A percentile compares a stretch with the other conserved stretches of the same genome.
These are phyloP conservation scores for Aleiodes leptofemur DNA, from an alignment of 2,888 invertebrate species.

Conservation along the genomic window DNA sequence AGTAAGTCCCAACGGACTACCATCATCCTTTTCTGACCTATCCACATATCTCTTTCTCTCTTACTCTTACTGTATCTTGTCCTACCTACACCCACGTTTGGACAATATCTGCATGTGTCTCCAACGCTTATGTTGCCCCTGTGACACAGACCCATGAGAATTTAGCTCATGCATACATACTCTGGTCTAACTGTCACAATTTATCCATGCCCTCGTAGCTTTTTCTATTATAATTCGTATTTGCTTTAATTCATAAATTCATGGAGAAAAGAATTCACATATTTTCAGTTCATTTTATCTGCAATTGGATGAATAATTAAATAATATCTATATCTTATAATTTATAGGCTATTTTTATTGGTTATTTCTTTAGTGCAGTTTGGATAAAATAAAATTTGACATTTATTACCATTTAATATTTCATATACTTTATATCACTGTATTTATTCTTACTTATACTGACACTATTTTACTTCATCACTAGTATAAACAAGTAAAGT, in stretches of 20 bases:
- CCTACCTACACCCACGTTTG: conserved; percentile 46
- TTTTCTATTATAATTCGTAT: conserved; percentile 15
- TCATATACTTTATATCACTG: neutral
- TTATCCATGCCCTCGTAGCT: conserved; percentile 16
- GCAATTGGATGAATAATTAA: too few relatives aligned
- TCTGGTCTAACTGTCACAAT: conserved; percentile 31
- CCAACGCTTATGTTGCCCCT: conserved; percentile 51
- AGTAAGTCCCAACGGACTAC: conserved; percentile 62
- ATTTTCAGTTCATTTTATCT: too few relatives aligned
- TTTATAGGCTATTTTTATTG: too few relatives aligned
- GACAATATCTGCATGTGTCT: conserved; percentile 45
- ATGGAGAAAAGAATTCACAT: neutral
- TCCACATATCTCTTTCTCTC: neutral
- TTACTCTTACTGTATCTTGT: neutral
- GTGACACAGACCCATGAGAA: conserved; percentile 57
- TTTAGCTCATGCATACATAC: conserved; percentile 35
- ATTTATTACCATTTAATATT: neutral
- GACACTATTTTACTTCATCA: too few relatives aligned
- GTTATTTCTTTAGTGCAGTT: too few relatives aligned
- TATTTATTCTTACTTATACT: neutral
- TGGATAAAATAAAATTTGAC: too few relatives aligned
- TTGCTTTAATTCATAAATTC: neutral
- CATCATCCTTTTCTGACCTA: conserved; percentile 65
- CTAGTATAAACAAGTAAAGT: neutral
- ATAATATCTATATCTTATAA: too few relatives aligned